Percentiles rank a stretch among this genome's conserved stretches.
Evolutionary conservation across 2,113 vertebrate species (phyloP).

Genomic region (Microcebus griseorufus): DNA sequence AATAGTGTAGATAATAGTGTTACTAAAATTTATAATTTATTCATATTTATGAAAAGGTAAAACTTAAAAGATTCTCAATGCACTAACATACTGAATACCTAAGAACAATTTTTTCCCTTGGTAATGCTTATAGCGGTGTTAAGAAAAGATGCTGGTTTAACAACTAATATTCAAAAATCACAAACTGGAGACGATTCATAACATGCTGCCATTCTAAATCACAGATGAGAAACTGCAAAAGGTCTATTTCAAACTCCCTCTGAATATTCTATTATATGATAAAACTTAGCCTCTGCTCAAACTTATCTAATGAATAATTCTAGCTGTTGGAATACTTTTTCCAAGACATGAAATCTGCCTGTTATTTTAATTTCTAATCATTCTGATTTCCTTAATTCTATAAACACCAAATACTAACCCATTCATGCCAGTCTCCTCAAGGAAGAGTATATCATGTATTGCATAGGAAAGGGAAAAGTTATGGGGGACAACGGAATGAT

Average conservation of each 20-base stretch:
- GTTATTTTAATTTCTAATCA: constrained; percentile 11
- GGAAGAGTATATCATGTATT: not conserved
- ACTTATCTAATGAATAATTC: not conserved
- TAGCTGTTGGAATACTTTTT: not conserved
- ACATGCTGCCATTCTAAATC: not conserved
- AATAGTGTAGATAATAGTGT: not conserved
- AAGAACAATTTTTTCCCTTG: not conserved
- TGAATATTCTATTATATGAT: not conserved
- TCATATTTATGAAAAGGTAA: not conserved
- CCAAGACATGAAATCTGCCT: not conserved
- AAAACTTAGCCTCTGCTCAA: not conserved
- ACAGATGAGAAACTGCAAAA: not conserved
- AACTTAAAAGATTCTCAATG: constrained; percentile 10
- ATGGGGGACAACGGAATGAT: not conserved
- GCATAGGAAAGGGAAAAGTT: not conserved
- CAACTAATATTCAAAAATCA: not conserved
- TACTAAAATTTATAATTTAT: not conserved
- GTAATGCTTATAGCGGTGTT: not conserved
- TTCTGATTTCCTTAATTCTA: not conserved
- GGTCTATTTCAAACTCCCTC: not conserved
- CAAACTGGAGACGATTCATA: not conserved
- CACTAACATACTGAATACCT: not conserved
- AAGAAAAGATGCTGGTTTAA: not conserved
- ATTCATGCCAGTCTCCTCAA: not conserved
- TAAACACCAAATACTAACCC: not conserved